A percentile compares a stretch with the other conserved stretches of the same genome.
phyloP scores from a whole-genome alignment of 2,888 invertebrate species.

The Amphimallon solstitiale region DNA sequence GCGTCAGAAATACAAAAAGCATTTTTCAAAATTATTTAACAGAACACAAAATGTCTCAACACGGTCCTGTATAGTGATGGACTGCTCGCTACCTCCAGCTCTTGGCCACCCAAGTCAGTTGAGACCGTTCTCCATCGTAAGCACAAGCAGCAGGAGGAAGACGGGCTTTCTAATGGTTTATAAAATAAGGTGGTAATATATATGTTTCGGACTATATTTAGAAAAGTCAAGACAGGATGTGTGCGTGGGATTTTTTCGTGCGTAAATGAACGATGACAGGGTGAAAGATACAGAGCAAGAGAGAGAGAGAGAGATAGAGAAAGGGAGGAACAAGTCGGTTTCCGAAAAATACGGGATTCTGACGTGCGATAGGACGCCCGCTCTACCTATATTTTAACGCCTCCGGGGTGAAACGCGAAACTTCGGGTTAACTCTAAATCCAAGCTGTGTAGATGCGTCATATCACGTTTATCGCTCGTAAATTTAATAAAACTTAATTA shows the following conservation, averaged over 20 bases:
- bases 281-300: not conserved
- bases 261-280: not conserved
- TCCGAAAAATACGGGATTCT: no score
- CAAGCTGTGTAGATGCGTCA: constrained; percentile 2
- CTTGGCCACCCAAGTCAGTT: constrained; percentile 27
- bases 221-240: constrained; percentile 8
- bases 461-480: constrained; percentile 17
- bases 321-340: not conserved
- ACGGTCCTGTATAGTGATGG: constrained; percentile 6
- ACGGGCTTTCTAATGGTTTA: not conserved
- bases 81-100: constrained; percentile 14
- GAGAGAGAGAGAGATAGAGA: not conserved
- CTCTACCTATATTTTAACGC: no score
- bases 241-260: not conserved
- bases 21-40: no score
- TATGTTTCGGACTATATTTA: constrained; percentile 12
- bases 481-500: constrained; percentile 30
- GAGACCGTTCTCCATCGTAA: not conserved
- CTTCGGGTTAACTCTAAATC: not conserved
- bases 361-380: no score
- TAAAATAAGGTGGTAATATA: constrained; percentile 15
- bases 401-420: no score
- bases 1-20: no score
- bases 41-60: no score
- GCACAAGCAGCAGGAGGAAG: no score